Evolutionary conservation across 2,113 vertebrate species (phyloP), one percentile per base, ranked within the genome.

Genomic region (Psammodynastes pulverulentus): DNA sequence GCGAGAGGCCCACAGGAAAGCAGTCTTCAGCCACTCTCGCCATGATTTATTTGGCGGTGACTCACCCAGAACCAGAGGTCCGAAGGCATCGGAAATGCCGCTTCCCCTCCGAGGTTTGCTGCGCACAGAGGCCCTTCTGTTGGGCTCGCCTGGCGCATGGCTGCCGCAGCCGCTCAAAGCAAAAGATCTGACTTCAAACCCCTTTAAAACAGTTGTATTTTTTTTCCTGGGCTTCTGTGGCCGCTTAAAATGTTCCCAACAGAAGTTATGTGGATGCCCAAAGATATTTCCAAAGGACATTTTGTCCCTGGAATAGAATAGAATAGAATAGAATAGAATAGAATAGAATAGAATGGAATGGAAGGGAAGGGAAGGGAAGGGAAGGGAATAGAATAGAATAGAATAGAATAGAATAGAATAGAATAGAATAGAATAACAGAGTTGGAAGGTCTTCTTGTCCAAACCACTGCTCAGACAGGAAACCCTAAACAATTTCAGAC

Each of bases 61-160:
- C 95, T 95, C 96, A 96, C 92, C 92, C 86, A 62, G 95, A 94
- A 97, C 95, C 96, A 97, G 96, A 97, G 97, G 96, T 96, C 95
- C 92, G 95, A 95, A 93, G 2, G 86, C 92, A 46, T 92, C 95
- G 88, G 93, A 94, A 93, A 92, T 86, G 8, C 84, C 88, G 92
- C 86, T 48, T 91, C 51, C 88, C 24, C 21, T 13, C 26, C 29
- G 58, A 62, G 91, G 24, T 2, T 79, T 3, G n/a, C 54, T 46
- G 43, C 39, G 17, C 84, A 43, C 93, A 48, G 93, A 58, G 52
- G 46, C 34, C 58, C 23, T 13, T 72, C 93, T 85, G 86, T 88
- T 29, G 56, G 19, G 19, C 17, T 84, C 48, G 3, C 4, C 46
- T 62, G 8, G 23, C 46, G 24, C 51, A 6, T 12, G 1, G 1